Evolutionary conservation across 2,888 invertebrate genomes (phyloP).

Genomic region (Melieria picta): DNA sequence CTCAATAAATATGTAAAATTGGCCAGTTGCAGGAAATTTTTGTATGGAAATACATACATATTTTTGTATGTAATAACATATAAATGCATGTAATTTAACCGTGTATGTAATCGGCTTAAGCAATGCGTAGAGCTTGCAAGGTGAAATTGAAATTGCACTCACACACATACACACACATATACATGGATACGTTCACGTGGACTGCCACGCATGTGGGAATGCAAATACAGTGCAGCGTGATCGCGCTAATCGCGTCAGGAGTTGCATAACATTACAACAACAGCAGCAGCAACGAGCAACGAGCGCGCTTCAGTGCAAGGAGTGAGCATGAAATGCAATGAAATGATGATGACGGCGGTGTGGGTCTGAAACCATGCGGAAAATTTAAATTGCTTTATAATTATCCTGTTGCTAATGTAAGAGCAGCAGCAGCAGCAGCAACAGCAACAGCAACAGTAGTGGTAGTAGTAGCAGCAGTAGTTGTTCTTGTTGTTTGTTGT

Average conservation of each 20-base stretch:
- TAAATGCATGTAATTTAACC: too few relatives aligned
- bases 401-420: conserved; percentile 31
- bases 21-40: too few relatives aligned
- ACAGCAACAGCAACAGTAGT: not conserved
- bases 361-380: conserved; percentile 16
- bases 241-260: too few relatives aligned
- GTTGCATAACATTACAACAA: too few relatives aligned
- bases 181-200: not conserved
- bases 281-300: not conserved
- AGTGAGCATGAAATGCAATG: not conserved
- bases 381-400: conserved; percentile 39
- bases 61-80: too few relatives aligned
- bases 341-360: too few relatives aligned
- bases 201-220: not conserved
- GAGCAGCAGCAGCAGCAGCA: not conserved
- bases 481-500: conserved; percentile 8
- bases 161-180: not conserved
- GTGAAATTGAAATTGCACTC: too few relatives aligned
- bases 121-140: too few relatives aligned
- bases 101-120: too few relatives aligned
- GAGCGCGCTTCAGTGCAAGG: not conserved
- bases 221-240: not conserved
- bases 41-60: too few relatives aligned
- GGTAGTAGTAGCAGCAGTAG: not conserved
- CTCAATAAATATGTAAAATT: too few relatives aligned